phyloP scores from a whole-genome alignment of 1,140 invertebrate genomes.

The Lucilia sericata region DNA sequence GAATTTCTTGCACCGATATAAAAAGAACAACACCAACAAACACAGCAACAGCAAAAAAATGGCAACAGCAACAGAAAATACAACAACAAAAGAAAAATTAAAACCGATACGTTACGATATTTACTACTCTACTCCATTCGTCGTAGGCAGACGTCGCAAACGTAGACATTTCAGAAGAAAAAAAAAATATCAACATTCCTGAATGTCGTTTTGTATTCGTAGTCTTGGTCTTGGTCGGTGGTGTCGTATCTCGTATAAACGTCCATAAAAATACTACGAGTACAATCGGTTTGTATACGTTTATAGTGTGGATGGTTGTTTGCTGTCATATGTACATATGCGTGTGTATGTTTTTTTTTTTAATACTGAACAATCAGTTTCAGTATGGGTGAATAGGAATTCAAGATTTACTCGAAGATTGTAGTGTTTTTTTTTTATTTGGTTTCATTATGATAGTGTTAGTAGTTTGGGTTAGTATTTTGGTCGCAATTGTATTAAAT shows the following conservation, averaged over 20 bases:
- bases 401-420: conserved; percentile 38
- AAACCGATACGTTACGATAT: conserved; percentile 36
- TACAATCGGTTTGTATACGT: not conserved
- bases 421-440: conserved; percentile 18
- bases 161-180: conserved; percentile 1
- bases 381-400: conserved; percentile 31
- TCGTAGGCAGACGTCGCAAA: not conserved
- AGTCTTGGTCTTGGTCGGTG: not conserved
- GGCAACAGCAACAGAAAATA: not conserved
- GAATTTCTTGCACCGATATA: conserved; percentile 42
- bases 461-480: not conserved
- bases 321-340: not conserved
- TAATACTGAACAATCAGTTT: conserved; percentile 11
- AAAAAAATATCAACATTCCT: conserved; percentile 30
- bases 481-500: not conserved
- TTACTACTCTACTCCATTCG: not conserved
- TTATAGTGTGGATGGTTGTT: not conserved
- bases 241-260: not conserved
- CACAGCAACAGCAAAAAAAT: conserved; percentile 3
- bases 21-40: conserved; percentile 9
- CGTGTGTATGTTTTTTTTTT: not conserved
- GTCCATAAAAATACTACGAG: not conserved
- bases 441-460: not conserved
- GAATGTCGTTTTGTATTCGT: not conserved
- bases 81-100: not conserved